Conservation (phyloP, 2,797 vertebrate genomes). For the Macropus fuliginosus region DNA sequence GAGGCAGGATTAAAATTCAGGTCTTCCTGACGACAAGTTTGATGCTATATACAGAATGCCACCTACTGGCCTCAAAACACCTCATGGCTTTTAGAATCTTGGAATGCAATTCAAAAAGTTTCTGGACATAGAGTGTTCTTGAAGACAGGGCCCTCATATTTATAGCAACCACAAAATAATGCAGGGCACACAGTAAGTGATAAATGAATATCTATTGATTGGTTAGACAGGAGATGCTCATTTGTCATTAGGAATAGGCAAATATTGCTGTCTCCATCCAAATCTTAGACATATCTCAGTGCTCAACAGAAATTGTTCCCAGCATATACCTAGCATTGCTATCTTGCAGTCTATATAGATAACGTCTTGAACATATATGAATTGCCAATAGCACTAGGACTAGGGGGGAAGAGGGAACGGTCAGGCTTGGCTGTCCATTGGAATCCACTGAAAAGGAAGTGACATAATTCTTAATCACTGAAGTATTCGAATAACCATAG, state of each 20-base stretch:
- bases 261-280: neutral
- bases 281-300: too few species aligned
- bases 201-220: neutral
- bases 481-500: neutral
- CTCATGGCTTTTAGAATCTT: neutral
- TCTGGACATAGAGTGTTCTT: neutral
- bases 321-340: neutral
- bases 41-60: neutral
- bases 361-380: neutral
- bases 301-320: neutral
- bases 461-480: neutral
- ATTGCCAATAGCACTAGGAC: neutral
- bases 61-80: neutral
- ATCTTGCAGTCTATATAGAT: neutral
- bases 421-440: neutral
- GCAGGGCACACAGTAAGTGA: neutral
- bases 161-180: neutral
- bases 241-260: neutral
- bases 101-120: neutral
- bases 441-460: neutral
- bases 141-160: neutral
- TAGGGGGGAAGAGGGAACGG: too few species aligned
- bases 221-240: neutral
- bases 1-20: neutral
- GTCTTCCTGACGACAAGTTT: neutral